Conservation (phyloP, 30 jellyfish, hydroid and myxozoan genomes). For the Turritopsis dohrnii region DNA sequence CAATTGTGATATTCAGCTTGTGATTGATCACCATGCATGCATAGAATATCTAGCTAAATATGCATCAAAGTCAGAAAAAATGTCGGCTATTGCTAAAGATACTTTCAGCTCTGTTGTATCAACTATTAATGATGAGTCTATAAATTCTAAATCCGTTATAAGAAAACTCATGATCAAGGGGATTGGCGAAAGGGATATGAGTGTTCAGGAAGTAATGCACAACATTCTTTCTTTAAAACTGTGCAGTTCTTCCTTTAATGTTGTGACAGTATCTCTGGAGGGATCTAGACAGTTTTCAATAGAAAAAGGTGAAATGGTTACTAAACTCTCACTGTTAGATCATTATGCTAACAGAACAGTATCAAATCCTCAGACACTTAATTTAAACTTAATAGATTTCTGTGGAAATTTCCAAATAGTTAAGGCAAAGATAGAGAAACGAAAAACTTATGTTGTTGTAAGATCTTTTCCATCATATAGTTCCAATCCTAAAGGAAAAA, state of each 20-base stretch:
- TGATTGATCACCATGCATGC: slow-evolving; percentile 46
- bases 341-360: slow-evolving; percentile 32
- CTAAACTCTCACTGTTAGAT: slow-evolving; percentile 23
- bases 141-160: slow-evolving; percentile 12
- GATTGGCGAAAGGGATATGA: slow-evolving; percentile 57
- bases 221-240: slow-evolving; percentile 36
- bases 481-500: slow-evolving; percentile 1
- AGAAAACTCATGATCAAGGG: no score
- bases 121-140: slow-evolving; percentile 11
- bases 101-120: slow-evolving; percentile 39
- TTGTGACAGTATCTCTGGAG: slow-evolving; percentile 22
- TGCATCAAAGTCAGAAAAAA: slow-evolving; percentile 45
- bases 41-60: slow-evolving; percentile 52
- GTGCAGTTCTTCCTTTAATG: slow-evolving; percentile 40
- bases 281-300: slow-evolving; percentile 21
- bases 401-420: background rate
- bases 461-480: background rate
- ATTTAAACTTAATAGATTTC: background rate
- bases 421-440: background rate
- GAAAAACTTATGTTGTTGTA: background rate
- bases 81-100: slow-evolving; percentile 40
- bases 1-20: slow-evolving; percentile 51
- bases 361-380: background rate
- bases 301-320: slow-evolving; percentile 13
- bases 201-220: slow-evolving; percentile 59